Conservation (phyloP, 2,113 vertebrate genomes). For the Notarius quadriscutis region DNA sequence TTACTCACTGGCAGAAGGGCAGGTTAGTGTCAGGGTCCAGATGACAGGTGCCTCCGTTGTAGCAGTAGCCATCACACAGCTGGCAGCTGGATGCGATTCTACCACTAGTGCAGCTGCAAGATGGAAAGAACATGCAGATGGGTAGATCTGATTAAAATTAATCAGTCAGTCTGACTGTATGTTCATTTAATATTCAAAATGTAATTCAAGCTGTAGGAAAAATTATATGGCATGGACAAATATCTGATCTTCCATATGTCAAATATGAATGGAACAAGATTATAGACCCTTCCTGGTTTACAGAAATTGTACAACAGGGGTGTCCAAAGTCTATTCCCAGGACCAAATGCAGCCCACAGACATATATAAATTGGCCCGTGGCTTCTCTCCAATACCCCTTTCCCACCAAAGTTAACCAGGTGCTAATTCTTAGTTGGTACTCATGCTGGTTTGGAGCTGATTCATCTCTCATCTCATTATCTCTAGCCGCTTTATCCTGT, state of each 20-base stretch:
- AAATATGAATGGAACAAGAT: background rate
- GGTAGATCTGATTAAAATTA: background rate
- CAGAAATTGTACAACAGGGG: background rate
- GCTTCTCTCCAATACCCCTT: background rate
- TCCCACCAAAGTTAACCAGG: too few species aligned
- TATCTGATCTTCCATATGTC: background rate
- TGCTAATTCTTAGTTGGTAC: too few species aligned
- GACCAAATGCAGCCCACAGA: background rate
- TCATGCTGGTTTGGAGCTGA: too few species aligned
- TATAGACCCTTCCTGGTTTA: background rate
- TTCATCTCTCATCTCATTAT: too few species aligned
- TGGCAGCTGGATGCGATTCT: conserved; percentile 95
- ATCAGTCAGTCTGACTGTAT: background rate
- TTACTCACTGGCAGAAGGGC: conserved; percentile 97
- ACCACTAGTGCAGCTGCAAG: conserved; percentile 90
- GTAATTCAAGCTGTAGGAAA: background rate
- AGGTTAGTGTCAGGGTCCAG: conserved; percentile 93
- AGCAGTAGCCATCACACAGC: conserved; percentile 97
- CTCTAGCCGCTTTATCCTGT: too few species aligned
- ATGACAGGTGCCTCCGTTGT: conserved; percentile 95
- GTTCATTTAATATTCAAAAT: background rate
- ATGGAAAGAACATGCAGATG: conserved; percentile 43
- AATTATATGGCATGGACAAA: background rate
- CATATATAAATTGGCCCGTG: background rate
- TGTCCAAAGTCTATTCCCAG: background rate